These are phyloP conservation scores for Cuniculus paca DNA, from an alignment of 2,797 vertebrate species.

Conservation along the genomic window DNA sequence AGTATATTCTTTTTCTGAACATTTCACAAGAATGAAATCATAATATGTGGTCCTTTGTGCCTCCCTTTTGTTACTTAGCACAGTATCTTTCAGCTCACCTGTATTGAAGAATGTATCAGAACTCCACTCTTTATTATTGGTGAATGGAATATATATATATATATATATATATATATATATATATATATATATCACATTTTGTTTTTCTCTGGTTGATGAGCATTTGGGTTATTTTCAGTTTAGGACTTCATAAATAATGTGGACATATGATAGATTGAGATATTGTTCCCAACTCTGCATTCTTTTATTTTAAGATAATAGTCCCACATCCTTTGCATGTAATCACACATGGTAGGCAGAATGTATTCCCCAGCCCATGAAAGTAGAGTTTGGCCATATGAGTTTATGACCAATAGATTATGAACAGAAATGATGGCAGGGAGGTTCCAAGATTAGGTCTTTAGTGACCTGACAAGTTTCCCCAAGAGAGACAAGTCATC, in stretches of 20 bases:
- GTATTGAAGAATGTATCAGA: background rate
- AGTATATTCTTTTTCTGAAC: conserved; percentile 7
- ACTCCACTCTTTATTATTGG: background rate
- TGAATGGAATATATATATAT: too few species aligned
- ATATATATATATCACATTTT: background rate
- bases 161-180: too few species aligned
- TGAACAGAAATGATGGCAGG: background rate
- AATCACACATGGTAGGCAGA: background rate
- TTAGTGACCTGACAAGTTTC: background rate
- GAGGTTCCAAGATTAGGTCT: background rate
- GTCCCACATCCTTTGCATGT: background rate
- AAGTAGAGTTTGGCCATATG: background rate
- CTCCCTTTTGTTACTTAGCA: background rate
- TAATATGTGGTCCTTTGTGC: background rate
- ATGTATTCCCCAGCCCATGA: background rate
- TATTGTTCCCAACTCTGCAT: background rate
- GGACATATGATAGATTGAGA: background rate
- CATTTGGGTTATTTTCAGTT: background rate
- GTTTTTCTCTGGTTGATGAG: background rate
- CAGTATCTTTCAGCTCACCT: background rate
- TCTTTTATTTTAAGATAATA: background rate
- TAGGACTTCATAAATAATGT: background rate
- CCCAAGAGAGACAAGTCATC: background rate
- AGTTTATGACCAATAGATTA: conserved; percentile 23
- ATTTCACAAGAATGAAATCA: background rate